phyloP scores from a whole-genome alignment of 30 jellyfish, hydroid and myxozoan genomes.

The Rhopilema esculentum region DNA sequence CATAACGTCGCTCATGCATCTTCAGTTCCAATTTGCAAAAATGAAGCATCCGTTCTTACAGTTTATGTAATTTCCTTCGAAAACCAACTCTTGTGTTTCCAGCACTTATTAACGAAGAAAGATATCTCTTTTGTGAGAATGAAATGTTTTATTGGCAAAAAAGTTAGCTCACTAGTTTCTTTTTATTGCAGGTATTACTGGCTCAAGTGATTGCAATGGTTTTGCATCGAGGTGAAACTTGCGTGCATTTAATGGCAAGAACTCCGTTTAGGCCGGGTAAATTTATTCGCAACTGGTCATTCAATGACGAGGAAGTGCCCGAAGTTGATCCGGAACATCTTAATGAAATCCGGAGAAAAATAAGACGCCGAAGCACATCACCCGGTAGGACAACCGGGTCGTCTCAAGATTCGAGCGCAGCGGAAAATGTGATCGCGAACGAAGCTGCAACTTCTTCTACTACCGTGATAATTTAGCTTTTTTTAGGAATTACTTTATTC shows the following conservation, averaged over 20 bases:
- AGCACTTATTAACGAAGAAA: too few species aligned
- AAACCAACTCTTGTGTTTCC: too few species aligned
- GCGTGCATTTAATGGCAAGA: conserved; percentile 84
- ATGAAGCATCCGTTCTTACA: too few species aligned
- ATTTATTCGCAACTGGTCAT: conserved; percentile 91
- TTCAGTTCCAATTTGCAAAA: too few species aligned
- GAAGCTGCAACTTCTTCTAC: background rate
- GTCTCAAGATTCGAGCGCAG: background rate
- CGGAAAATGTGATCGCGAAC: background rate
- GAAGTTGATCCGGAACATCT: conserved; percentile 75
- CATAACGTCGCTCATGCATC: too few species aligned
- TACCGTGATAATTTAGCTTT: too few species aligned
- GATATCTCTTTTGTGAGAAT: too few species aligned
- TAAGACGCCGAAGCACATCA: conserved; percentile 46
- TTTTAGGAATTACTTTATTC: too few species aligned
- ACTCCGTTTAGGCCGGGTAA: conserved; percentile 95
- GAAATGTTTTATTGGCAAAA: too few species aligned
- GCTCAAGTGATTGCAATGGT: conserved; percentile 75
- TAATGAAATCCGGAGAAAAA: conserved; percentile 68
- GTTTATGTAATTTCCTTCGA: too few species aligned
- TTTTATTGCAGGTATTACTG: conserved; percentile 33
- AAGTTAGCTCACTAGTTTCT: too few species aligned
- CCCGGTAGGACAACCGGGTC: too few species aligned
- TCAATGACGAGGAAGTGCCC: conserved; percentile 89
- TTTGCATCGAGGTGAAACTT: conserved; percentile 79